Evolutionary conservation across 2,113 vertebrate genomes (phyloP).

Genomic region (Aleadryas rufinucha): DNA sequence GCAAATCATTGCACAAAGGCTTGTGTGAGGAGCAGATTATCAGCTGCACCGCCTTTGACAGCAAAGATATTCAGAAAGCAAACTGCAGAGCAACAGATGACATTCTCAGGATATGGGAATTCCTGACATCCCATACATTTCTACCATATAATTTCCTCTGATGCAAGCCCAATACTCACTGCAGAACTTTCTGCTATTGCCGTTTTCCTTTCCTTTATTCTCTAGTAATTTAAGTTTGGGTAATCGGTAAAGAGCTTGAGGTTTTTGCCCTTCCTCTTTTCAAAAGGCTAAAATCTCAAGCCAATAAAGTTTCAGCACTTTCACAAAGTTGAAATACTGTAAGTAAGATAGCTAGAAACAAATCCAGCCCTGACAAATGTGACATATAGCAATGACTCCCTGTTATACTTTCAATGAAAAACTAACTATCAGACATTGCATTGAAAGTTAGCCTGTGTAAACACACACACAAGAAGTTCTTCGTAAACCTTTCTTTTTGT

Average conservation of each 20-base stretch:
- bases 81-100: neutral
- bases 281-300: neutral
- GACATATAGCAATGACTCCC: neutral
- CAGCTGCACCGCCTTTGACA: fast-evolving
- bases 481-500: neutral
- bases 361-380: neutral
- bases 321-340: neutral
- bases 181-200: neutral
- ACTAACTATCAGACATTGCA: neutral
- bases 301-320: neutral
- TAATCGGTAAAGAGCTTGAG: neutral
- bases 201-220: neutral
- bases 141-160: neutral
- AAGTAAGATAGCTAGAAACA: neutral
- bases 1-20: neutral
- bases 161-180: neutral
- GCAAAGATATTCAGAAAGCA: neutral
- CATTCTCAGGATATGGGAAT: neutral
- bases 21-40: neutral
- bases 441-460: neutral
- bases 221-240: neutral
- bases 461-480: neutral
- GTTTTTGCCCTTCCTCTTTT: neutral
- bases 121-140: neutral
- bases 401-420: neutral